A percentile compares a stretch with the other conserved stretches of the same genome.
Conservation (phyloP, 2,888 invertebrate genomes). For the Sinelater perroti region DNA sequence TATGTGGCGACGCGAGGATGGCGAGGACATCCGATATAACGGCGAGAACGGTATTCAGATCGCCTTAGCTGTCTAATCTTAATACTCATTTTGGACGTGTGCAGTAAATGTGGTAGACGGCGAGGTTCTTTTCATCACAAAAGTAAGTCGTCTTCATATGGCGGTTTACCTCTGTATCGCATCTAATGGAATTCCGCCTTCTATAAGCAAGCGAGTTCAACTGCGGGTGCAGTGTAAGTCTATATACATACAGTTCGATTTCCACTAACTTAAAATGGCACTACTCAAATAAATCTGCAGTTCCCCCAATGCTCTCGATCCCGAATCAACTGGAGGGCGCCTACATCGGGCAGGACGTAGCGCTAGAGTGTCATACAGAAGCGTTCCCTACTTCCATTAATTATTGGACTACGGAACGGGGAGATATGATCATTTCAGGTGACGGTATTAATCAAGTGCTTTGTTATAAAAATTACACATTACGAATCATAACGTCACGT, state of each 20-base stretch:
- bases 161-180: conserved; percentile 93
- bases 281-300: conserved; percentile 61
- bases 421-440: conserved; percentile 95
- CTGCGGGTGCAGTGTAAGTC: conserved; percentile 86
- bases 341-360: conserved; percentile 87
- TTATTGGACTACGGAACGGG: conserved; percentile 92
- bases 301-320: conserved; percentile 94
- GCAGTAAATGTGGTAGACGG: conserved; percentile 89
- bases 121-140: conserved; percentile 83
- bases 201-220: conserved; percentile 85
- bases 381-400: conserved; percentile 93
- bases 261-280: conserved; percentile 18
- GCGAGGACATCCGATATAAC: conserved; percentile 87
- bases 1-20: conserved; percentile 92
- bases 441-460: conserved; percentile 31
- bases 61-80: too few relatives aligned
- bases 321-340: conserved; percentile 92
- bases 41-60: conserved; percentile 78
- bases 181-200: conserved; percentile 91
- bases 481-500: too few relatives aligned
- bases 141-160: conserved; percentile 92
- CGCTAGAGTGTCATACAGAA: conserved; percentile 89
- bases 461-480: background rate
- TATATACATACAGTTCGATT: conserved; percentile 17
- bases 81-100: conserved; percentile 39